A percentile compares a stretch with the other conserved stretches of the same genome.
phyloP scores from a whole-genome alignment of 1,140 invertebrate genomes.

The Drosophila miranda region DNA sequence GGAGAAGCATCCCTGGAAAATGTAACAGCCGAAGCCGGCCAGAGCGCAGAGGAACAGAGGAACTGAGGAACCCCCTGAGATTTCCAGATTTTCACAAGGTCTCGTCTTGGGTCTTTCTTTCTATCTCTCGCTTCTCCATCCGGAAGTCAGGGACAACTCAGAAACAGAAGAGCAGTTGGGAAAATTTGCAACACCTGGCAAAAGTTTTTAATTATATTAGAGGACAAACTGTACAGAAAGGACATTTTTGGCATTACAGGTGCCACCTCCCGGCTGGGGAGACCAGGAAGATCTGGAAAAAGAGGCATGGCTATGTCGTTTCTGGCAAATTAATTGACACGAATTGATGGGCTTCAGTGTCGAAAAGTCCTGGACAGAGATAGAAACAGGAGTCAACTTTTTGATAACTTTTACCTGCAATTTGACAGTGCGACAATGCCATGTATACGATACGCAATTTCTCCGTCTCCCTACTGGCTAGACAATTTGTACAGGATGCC shows the following conservation, averaged over 20 bases:
- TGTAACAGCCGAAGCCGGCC: conserved; percentile 58
- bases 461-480: conserved; percentile 27
- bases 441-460: conserved; percentile 51
- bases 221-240: conserved; percentile 53
- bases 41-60: conserved; percentile 26
- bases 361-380: conserved; percentile 46
- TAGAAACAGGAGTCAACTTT: conserved; percentile 46
- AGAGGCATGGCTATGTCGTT: conserved; percentile 55
- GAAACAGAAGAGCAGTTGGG: conserved; percentile 41
- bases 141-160: conserved; percentile 58
- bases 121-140: conserved; percentile 39
- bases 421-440: conserved; percentile 59
- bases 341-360: conserved; percentile 78
- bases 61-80: conserved; percentile 38
- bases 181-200: conserved; percentile 79
- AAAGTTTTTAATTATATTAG: conserved; percentile 81
- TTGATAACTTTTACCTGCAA: conserved; percentile 73
- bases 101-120: conserved; percentile 28
- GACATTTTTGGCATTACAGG: conserved; percentile 64
- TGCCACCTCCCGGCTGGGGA: conserved; percentile 22
- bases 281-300: not conserved
- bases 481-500: conserved; percentile 71
- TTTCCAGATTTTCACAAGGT: conserved; percentile 23
- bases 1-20: conserved; percentile 33
- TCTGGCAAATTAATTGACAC: conserved; percentile 77